Conservation (phyloP, 92 coral and sea anemone genomes). For the Phenganax marumi region DNA sequence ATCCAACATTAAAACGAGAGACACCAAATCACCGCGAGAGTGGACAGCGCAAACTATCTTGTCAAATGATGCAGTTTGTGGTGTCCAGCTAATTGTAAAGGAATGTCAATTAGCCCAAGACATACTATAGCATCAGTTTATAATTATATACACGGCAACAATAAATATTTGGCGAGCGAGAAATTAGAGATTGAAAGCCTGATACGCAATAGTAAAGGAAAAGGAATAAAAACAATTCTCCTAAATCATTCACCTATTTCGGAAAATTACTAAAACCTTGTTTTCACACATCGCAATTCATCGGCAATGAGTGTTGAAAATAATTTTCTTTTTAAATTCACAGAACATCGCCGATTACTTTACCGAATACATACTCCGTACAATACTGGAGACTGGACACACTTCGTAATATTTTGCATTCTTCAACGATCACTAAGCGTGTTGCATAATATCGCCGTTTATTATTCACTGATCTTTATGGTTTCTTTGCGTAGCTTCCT, state of each 20-base stretch:
- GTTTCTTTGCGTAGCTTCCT: not conserved
- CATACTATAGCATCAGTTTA: not conserved
- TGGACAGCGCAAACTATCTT: slow-evolving; percentile 55
- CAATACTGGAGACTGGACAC: too few species aligned
- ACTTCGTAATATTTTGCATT: not conserved
- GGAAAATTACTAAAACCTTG: too few species aligned
- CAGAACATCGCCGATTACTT: too few species aligned
- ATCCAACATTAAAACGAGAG: slow-evolving; percentile 52
- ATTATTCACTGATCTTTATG: not conserved
- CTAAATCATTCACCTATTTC: too few species aligned
- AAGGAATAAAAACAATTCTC: too few species aligned
- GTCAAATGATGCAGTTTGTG: slow-evolving; percentile 54
- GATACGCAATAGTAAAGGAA: not conserved
- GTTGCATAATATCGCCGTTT: not conserved
- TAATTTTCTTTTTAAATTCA: too few species aligned
- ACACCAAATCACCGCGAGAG: slow-evolving; percentile 50
- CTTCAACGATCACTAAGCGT: not conserved
- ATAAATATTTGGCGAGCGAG: not conserved
- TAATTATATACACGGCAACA: not conserved
- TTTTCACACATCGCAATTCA: too few species aligned
- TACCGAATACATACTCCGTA: too few species aligned
- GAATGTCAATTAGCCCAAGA: not conserved
- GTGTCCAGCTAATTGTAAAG: slow-evolving; percentile 28
- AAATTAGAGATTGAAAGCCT: not conserved
- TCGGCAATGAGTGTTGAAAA: too few species aligned